Evolutionary conservation across 2,888 invertebrate species (phyloP), one percentile per base, ranked within the genome.

Genomic region (Patella depressa): DNA sequence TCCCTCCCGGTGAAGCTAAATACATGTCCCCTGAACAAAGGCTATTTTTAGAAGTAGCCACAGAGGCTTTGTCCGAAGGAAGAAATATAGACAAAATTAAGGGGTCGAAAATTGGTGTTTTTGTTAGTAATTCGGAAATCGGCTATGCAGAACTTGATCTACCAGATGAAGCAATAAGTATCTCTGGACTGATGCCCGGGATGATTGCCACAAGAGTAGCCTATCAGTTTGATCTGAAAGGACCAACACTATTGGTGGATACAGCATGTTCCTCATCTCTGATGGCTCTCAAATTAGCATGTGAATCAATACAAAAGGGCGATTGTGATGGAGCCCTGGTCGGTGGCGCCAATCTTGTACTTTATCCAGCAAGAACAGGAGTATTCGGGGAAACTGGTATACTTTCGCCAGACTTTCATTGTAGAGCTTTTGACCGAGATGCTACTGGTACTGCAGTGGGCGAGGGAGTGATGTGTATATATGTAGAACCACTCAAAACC

Each of bases 61-160:
- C 65, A 65, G 65, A 65, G 24, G 65, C 65, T 24, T 9, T 65
- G 11, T 12, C 19, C 15, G 65, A 65, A 19, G 65, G 19, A 0
- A 24, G 65, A 24, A 24, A 65, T 24, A 65, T 65, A 24, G 24
- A 65, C 65, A 11, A 12, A 24, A 24, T 65, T 65, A 65, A 24
- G 11, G 65, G 65, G 24, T 65, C 65, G 24, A 65, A 65, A 24
- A 4, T 65, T 24, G 65, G 65, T 0, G 65, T 65, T 11, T 65
- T 65, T 65, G 65, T 65, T 12, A 65, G 65, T 19, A 65, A 65
- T 14, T 65, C 65, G 19, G 65, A 65, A 24, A 65, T 65, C 24
- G 24, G 65, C 15, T 65, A 65, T 65, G 65, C 19, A 24, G 65
- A 65, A 65, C 65, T 65, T 65, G 65, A 65, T 65, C 65, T 12